Base-by-base conservation (phyloP, 2,113 vertebrate genomes). In the Theropithecus gelada region DNA sequence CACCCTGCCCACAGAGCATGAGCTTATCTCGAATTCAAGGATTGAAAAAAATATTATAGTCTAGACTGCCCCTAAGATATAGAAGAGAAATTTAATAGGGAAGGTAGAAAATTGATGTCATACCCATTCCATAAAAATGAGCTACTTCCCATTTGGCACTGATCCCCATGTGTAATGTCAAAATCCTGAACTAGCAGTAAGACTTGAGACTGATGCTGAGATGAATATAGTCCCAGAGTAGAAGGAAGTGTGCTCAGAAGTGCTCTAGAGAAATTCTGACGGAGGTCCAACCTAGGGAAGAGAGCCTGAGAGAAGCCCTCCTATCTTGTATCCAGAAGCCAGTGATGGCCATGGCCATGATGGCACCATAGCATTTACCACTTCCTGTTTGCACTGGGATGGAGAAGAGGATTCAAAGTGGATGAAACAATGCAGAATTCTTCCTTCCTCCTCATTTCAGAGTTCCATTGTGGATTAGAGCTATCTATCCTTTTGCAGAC, bases 281-380 rank as follows among this genome's bases (percentile, higher is more conserved):
- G 48, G 48, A 81, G 14, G 27, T 72, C n/a, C 93, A 70, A 90
- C 8, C 8, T 55, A 17, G 50, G 27, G 18, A 55, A 40, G 48
- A 45, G n/a, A 22, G 55, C 30, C 48, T 90, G 40, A 68, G 12
- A 78, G 61, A 83, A 94, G 45, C 23, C 59, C 35, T 57, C 6
- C 16, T 89, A 87, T 86, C 90, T 88, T 95, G n/a, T 23, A 95
- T 84, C 75, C 55, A 95, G 45, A 90, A 97, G 78, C 61, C 84
- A 57, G 40, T 93, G 70, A 79, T 55, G 38, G 43, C 75, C 59
- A 55, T 32, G 52, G 61, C n/a, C 70, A 48, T 64, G 43, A 93
- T 70, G 61, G 38, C 59, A 80, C 79, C 59, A 86, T 8, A 40
- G 14, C 70, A 55, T 45, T 61, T 16, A 83, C 68, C 61, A 93